phyloP scores from a whole-genome alignment of 2,113 vertebrate genomes.

The Myxocyprinus asiaticus region DNA sequence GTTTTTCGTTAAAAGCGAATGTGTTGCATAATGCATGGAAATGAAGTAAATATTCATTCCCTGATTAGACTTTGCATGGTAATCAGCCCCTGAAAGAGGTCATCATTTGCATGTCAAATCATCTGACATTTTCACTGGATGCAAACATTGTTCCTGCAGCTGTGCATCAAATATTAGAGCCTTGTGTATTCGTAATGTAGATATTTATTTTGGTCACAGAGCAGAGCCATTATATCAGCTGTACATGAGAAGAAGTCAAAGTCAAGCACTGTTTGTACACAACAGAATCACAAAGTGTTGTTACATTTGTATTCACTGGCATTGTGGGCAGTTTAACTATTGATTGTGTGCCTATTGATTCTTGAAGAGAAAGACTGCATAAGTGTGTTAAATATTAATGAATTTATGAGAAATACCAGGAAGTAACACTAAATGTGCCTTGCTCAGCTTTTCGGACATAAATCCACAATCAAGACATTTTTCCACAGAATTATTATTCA shows the following conservation, averaged over 20 bases:
- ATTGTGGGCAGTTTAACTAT: neutral
- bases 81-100: conserved; percentile 55
- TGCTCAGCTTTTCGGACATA: neutral
- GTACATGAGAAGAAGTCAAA: conserved; percentile 18
- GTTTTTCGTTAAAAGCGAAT: conserved; percentile 21
- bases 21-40: conserved; percentile 27
- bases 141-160: conserved; percentile 53
- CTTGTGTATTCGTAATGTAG: conserved; percentile 34
- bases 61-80: conserved; percentile 55
- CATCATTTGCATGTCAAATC: conserved; percentile 61
- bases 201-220: conserved; percentile 45
- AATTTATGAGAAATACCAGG: conserved; percentile 1
- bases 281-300: neutral
- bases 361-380: neutral
- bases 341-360: conserved; percentile 18
- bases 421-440: neutral
- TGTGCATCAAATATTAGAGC: conserved; percentile 44
- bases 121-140: conserved; percentile 56
- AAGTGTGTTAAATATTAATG: conserved; percentile 39
- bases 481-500: neutral
- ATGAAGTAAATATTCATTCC: conserved; percentile 50
- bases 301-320: conserved; percentile 18
- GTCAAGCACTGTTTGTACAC: conserved; percentile 9
- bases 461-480: neutral
- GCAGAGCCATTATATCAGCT: conserved; percentile 16